Evolutionary conservation across 2,888 invertebrate genomes (phyloP).

Genomic region (Epirrhoe alternata): DNA sequence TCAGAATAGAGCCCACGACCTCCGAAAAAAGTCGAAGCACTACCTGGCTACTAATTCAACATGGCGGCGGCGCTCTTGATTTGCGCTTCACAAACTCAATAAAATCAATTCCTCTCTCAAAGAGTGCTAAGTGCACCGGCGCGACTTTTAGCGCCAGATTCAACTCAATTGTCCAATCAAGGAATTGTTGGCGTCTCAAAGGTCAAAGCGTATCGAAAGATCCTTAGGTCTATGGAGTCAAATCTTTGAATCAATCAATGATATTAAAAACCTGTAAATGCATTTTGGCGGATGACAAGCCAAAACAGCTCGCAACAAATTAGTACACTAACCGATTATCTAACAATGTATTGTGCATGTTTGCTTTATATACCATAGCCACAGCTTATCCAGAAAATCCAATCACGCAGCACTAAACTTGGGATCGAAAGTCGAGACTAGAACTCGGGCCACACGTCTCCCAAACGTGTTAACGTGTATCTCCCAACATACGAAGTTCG

Average conservation of each 20-base stretch:
- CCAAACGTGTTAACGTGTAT: background rate
- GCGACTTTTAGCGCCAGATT: slow-evolving; percentile 20
- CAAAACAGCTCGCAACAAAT: no score
- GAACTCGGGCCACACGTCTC: background rate
- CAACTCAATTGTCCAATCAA: slow-evolving; percentile 34
- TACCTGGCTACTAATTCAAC: no score
- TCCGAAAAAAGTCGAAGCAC: no score
- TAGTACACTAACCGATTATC: no score
- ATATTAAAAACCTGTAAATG: no score
- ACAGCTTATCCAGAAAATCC: no score
- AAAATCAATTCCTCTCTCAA: slow-evolving; percentile 37
- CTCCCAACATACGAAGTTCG: slow-evolving; percentile 4
- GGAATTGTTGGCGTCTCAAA: background rate
- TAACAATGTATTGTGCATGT: no score
- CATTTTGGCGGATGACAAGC: no score
- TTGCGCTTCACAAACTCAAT: slow-evolving; percentile 29
- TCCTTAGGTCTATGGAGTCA: no score
- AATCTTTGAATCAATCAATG: no score
- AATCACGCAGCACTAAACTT: background rate
- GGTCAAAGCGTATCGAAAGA: background rate
- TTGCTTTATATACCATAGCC: no score
- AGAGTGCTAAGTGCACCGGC: slow-evolving; percentile 28
- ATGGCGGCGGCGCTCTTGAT: slow-evolving; percentile 4
- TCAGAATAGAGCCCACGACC: no score
- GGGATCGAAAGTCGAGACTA: background rate